Base-by-base conservation (phyloP, 92 coral and sea anemone species). In the Chrysogorgia sp. region DNA sequence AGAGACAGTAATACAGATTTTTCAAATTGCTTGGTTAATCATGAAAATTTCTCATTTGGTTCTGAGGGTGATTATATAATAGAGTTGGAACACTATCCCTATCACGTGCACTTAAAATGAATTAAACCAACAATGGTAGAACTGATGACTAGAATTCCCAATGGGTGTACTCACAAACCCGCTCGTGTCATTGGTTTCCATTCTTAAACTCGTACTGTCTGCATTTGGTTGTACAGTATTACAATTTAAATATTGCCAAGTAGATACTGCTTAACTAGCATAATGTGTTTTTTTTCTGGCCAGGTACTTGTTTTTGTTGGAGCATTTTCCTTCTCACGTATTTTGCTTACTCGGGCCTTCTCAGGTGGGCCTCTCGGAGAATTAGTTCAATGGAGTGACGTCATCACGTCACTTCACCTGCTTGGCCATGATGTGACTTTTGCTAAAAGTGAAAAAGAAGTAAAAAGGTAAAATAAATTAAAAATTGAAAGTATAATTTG, bases 371-470 rank as follows among this genome's bases (percentile, higher is more conserved):
- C 97, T 4, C 68, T 93, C 58, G 97, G 97, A 2, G 97, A 93
- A 74, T 63, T 93, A 79, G 90, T 93, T 0, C 97, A 93, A 64
- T 93, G 97, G 97, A 90, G 88, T 71, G 97, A 93, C 59, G 40
- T 90, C 49, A 58, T 93, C 26, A 83, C 90, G 12, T 63, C 97
- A 25, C 74, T 93, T 28, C 88, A 93, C 72, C 81, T 90, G n/a
- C 80, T 93, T 45, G 96, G 97, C 0, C 97, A 93, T 57, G 85
- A 93, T 31, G 10, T 93, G 29, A 84, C 88, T 1, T 72, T 93
- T 33, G 60, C 80, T 31, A 63, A 72, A 2, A 90, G 91, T 61
- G 56, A 66, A 41, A 77, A 67, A 25, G 90, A 91, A 40, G 22
- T 91, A 50, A 45, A 84, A 15, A 90, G 92, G 97, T 91, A 81